Base-by-base conservation (phyloP, 2,888 invertebrate species). In the Cinara cedri region DNA sequence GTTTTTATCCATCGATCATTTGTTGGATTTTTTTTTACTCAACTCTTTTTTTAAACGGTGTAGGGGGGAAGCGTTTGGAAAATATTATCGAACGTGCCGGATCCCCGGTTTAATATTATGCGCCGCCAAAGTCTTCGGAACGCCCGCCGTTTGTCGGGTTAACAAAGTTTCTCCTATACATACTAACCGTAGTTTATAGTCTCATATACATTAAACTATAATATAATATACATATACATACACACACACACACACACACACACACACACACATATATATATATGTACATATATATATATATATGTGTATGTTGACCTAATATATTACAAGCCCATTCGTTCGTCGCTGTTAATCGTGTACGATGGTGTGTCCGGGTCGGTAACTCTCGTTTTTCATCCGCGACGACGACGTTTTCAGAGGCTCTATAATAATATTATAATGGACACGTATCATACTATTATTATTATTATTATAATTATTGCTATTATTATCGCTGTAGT, bases 181-280 rank as follows among this genome's bases (percentile, higher is more conserved):
- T 34, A 1, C 55, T 44, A 71, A 71, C 71, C 42, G 24, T 71
- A 55, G 71, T 71, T 71, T 71, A 71, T 71, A 42, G 55, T 44
- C 42, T 71, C 55, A 10, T 44, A 24, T 10, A 21, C 71, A 57
- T 71, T 71, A 71, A 71, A 71, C 55, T 55, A 54, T 46, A 24
- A 46, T 66, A 46, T 34, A 34, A 26, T 13, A 26, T 16, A 16
- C 16, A 51, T 16, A 16, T 16, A 16, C 16, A 16, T 16, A 13
- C 46, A 14, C 46, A 14, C 46, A 3, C 46, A 46, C 46, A 8
- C 14, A n/a, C n/a, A 57, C 14, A 24, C 46, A 10, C 46, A 46
- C 46, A 10, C 46, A 14, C 46, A 14, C 46, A 3, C 46, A 46
- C 46, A 8, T 46, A n/a, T n/a, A n/a, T 34, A 34, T 34, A 34